A percentile compares a stretch with the other conserved stretches of the same genome.
Conservation (phyloP, 2,797 vertebrate species). For the Pseudopleuronectes americanus region DNA sequence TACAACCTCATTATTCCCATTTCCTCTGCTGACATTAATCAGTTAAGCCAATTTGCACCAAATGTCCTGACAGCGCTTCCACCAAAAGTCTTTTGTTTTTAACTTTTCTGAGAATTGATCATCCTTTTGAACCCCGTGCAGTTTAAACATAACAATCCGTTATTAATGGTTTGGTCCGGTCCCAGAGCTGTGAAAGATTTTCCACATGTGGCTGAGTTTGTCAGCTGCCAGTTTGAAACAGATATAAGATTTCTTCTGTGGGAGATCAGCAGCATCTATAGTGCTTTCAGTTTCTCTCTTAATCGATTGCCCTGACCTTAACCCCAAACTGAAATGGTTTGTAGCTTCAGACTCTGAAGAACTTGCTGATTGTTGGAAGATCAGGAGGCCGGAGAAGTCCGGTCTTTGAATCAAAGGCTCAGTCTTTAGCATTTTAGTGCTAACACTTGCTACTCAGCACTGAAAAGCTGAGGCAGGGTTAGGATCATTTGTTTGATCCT, state of each 20-base stretch:
- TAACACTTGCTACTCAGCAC: not conserved
- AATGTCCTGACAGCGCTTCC: conserved; percentile 23
- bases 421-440: too few species aligned
- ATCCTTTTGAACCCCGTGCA: conserved; percentile 45
- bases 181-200: conserved; percentile 71
- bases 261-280: conserved; percentile 59
- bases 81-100: conserved; percentile 24
- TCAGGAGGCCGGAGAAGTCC: conserved; percentile 11
- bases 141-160: conserved; percentile 56
- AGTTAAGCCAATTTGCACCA: conserved; percentile 44
- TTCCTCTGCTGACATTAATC: conserved; percentile 44
- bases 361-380: conserved; percentile 28
- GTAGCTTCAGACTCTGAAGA: conserved; percentile 34
- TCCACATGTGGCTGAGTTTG: conserved; percentile 70
- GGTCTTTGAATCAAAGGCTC: not conserved
- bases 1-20: conserved; percentile 49
- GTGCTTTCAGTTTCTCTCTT: conserved; percentile 41
- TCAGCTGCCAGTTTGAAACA: conserved; percentile 67
- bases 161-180: conserved; percentile 63
- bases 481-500: too few species aligned
- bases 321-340: conserved; percentile 53
- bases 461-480: too few species aligned
- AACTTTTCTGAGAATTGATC: conserved; percentile 38
- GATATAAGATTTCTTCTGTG: conserved; percentile 64
- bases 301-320: conserved; percentile 54